Evolutionary conservation across 2,888 invertebrate species (phyloP), one percentile per base, ranked within the genome.

Genomic region (Ischnus inquisitorius): DNA sequence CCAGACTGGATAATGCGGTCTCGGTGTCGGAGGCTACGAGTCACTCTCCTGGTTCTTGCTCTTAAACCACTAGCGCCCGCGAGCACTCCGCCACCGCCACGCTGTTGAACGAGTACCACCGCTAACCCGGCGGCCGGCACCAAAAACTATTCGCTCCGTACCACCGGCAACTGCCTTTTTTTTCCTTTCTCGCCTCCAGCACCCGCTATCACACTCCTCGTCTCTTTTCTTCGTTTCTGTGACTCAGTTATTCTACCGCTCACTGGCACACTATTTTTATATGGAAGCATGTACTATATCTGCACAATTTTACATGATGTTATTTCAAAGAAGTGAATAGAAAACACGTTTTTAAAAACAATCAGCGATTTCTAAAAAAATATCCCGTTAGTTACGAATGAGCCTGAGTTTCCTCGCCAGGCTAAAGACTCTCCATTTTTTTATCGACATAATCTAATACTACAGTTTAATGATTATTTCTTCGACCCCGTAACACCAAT

Each of bases 21-120:
- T 86, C 85, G 84, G 75, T 85, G 87, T 88, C 86, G 87, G 82
- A 80, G 84, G 79, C 78, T 83, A 78, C 79, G 83, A 84, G 82
- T 84, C 84, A 84, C 85, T 88, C 88, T 88, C 88, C 87, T 74
- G 87, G 85, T 90, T 90, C 88, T 90, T 90, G 90, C 86, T 60
- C 84, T 75, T 79, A 75, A 85, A 86, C 83, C 83, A 84, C 79
- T 79, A 69, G 84, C 68, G 43, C 76, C 62, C 62, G 62, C 54
- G 67, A 76, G 67, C 64, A 76, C 69, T 71, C 39, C 28, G 43
- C 75, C 77, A 79, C 62, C 39, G 43, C 64, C 64, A 25, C 41
- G 76, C 60, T 76, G 69, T 81, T 54, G 69, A 64, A 41, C 41
- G 25, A 71, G 41, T 25, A 34, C 41, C 57, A n/a, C 54, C 22